Conservation (phyloP, 2,113 vertebrate species). For the Elephantulus edwardii region DNA sequence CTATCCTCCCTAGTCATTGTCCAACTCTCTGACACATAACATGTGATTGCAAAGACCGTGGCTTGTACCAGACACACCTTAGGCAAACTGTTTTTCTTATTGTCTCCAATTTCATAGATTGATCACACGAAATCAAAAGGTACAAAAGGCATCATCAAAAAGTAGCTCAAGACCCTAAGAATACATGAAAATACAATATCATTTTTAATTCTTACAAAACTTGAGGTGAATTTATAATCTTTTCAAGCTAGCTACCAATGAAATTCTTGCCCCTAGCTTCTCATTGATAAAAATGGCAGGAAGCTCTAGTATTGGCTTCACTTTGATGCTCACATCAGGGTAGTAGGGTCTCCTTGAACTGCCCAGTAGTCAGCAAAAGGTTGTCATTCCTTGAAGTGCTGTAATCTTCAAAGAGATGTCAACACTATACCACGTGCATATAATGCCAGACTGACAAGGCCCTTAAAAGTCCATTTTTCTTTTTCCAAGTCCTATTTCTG, state of each 20-base stretch:
- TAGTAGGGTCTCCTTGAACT: neutral
- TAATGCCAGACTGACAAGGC: neutral
- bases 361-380: neutral
- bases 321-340: neutral
- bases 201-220: neutral
- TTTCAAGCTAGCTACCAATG: neutral
- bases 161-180: neutral
- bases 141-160: neutral
- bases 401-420: neutral
- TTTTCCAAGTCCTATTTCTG: neutral
- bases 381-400: neutral
- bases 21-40: no score
- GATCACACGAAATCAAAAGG: neutral
- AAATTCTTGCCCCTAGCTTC: neutral
- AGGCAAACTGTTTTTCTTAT: no score
- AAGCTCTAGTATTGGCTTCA: neutral
- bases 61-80: no score
- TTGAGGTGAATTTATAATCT: neutral
- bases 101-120: neutral
- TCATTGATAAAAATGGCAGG: neutral
- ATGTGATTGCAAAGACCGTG: no score
- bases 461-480: neutral
- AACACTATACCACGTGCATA: neutral
- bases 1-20: no score
- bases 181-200: neutral